Evolutionary conservation across 2,888 invertebrate genomes (phyloP).

Genomic region (Pachydiplax longipennis): DNA sequence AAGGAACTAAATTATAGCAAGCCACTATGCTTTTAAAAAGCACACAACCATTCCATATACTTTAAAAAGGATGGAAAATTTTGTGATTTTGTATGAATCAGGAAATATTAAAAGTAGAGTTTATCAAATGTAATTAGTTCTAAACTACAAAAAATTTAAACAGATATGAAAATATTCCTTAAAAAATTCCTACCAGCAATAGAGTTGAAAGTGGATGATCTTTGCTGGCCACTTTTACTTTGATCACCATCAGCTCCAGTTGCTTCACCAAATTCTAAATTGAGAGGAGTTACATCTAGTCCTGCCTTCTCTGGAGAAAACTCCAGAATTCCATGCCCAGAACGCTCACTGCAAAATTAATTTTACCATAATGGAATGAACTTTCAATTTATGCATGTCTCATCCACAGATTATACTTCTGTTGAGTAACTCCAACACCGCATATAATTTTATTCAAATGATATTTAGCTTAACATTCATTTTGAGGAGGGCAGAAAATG

Average conservation of each 20-base stretch:
- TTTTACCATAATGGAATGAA: background rate
- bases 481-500: no score
- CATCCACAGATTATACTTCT: no score
- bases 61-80: background rate
- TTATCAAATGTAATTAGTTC: no score
- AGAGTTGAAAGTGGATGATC: conserved; percentile 76
- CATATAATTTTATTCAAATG: no score
- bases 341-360: conserved; percentile 57
- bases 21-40: background rate
- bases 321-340: conserved; percentile 78
- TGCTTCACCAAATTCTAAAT: conserved; percentile 76
- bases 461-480: no score
- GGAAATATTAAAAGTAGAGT: no score
- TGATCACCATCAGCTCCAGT: conserved; percentile 46
- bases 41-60: background rate
- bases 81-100: background rate
- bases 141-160: no score
- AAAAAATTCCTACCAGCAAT: conserved; percentile 69
- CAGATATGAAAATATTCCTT: no score
- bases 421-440: no score
- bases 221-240: conserved; percentile 50
- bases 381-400: background rate
- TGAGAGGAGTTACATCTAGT: conserved; percentile 85
- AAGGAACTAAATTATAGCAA: background rate
- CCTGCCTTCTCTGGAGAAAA: conserved; percentile 88